These are phyloP conservation scores for Gryllus bimaculatus DNA, from an alignment of 1,140 invertebrate genomes.

Conservation along the genomic window DNA sequence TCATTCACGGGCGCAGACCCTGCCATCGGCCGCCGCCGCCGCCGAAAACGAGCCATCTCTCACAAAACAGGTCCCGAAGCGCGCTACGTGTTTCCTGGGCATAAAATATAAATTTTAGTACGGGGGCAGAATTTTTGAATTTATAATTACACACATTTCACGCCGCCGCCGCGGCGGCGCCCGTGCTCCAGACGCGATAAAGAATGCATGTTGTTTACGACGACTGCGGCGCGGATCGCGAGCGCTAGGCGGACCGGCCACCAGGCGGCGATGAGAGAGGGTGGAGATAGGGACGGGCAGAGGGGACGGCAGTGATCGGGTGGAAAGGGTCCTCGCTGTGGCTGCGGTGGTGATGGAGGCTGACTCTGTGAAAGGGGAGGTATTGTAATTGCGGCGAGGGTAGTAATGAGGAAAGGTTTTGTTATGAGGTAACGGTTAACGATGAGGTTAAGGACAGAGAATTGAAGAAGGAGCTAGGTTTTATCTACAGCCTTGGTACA, in stretches of 20 bases:
- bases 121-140: slow-evolving; percentile 1
- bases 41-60: not conserved
- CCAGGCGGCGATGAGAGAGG: not conserved
- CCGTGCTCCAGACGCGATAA: not conserved
- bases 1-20: too few relatives aligned
- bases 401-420: too few relatives aligned
- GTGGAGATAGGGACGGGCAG: not conserved
- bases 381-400: too few relatives aligned
- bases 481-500: too few relatives aligned
- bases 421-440: too few relatives aligned
- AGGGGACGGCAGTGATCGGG: not conserved
- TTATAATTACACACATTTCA: slow-evolving; percentile 6
- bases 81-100: not conserved
- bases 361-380: too few relatives aligned
- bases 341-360: too few relatives aligned
- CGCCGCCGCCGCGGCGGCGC: too few relatives aligned
- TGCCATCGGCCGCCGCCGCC: too few relatives aligned
- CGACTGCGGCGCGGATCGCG: not conserved
- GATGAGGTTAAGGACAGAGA: too few relatives aligned
- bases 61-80: not conserved
- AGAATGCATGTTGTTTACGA: not conserved
- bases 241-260: not conserved
- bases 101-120: not conserved
- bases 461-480: too few relatives aligned
- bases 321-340: too few relatives aligned